phyloP scores from a whole-genome alignment of 2,888 invertebrate genomes.

The Anoncus sp. region DNA sequence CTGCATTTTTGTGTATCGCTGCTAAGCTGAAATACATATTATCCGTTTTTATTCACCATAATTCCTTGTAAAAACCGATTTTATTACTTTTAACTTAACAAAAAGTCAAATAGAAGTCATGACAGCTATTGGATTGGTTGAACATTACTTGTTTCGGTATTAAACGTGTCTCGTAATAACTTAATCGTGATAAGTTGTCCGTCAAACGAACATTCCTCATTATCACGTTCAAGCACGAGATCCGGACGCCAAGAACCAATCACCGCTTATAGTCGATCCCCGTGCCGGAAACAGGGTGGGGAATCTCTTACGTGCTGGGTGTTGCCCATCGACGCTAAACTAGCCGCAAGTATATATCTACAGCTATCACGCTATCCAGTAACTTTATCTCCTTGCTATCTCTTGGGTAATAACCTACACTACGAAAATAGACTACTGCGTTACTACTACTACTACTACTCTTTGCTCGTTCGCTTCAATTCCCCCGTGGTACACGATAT shows the following conservation, averaged over 20 bases:
- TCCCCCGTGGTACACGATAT: slow-evolving; percentile 7
- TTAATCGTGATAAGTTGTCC: too few relatives aligned
- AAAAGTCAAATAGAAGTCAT: too few relatives aligned
- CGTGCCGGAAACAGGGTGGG: slow-evolving; percentile 80
- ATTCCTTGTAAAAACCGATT: too few relatives aligned
- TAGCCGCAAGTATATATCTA: slow-evolving; percentile 8
- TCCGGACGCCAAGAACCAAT: slow-evolving; percentile 74
- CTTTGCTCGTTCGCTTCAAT: slow-evolving; percentile 30
- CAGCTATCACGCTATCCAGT: background rate
- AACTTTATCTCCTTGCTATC: slow-evolving; percentile 10
- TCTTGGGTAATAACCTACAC: slow-evolving; percentile 18
- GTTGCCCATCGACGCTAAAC: slow-evolving; percentile 1
- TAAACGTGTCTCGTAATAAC: too few relatives aligned
- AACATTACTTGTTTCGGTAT: too few relatives aligned
- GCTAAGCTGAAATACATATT: too few relatives aligned
- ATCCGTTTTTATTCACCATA: too few relatives aligned
- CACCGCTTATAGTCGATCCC: slow-evolving; percentile 72
- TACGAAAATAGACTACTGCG: slow-evolving; percentile 29
- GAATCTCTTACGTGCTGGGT: slow-evolving; percentile 73
- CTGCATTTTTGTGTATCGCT: too few relatives aligned
- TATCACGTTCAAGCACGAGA: slow-evolving; percentile 17
- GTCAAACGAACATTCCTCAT: slow-evolving; percentile 9
- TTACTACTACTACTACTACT: background rate
- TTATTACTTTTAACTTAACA: too few relatives aligned
- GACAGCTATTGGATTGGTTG: too few relatives aligned